Evolutionary conservation across 2,888 invertebrate genomes (phyloP), one percentile per base, ranked within the genome.

Genomic region (Graphium colonna): DNA sequence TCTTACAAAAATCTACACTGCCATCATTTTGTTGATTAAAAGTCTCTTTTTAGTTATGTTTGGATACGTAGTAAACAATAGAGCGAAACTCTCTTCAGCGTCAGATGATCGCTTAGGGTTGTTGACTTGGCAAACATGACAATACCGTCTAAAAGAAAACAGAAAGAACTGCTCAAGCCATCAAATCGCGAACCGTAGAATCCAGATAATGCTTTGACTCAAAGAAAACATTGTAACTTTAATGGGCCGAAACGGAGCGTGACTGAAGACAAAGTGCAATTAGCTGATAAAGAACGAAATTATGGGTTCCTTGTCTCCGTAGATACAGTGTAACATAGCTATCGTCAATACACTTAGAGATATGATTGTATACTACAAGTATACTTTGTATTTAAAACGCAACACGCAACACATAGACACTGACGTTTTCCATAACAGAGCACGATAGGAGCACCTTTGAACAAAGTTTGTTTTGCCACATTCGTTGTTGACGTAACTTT

Each of bases 201-300:
- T 44, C 44, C 38, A 49, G 53, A 44, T 40, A 49, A 53, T 21
- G 39, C 61, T 61, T 57, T 57, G 65, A 66, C 64, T 63, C 68
- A 75, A 68, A 72, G 52, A 64, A 63, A 71, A 72, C 69, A 71
- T 60, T 61, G 60, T 66, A 62, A 68, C 67, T 76, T 73, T 70
- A 70, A 78, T 73, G 70, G 58, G 72, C 65, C 58, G 68, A 69
- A 70, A 57, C 74, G 71, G 71, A 74, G 71, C 79, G 75, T 77
- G 70, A 77, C 79, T 64, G 61, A 65, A 75, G 75, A 75, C 77
- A 79, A 79, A 65, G 70, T 67, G 68, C 64, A 67, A 74, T 74
- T 71, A 58, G 69, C 60, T 66, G 63, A 69, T 69, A 73, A 75
- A 69, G 63, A 70, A 65, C 40, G 40, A 56, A 47, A 41, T 38